Conservation (phyloP, 2,888 invertebrate species). For the Orthosia gracilis region DNA sequence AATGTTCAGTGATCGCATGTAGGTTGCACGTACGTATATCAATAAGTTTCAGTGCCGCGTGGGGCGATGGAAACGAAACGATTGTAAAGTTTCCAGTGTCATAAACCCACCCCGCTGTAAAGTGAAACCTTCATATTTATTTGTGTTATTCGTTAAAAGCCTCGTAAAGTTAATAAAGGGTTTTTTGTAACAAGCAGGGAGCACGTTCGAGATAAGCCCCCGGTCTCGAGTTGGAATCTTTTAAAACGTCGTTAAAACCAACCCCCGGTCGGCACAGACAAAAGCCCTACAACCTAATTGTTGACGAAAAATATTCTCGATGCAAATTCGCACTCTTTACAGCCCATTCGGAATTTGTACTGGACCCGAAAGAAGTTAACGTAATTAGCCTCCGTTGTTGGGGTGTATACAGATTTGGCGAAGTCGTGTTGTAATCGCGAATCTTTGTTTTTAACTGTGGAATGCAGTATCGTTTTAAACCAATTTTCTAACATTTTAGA, state of each 20-base stretch:
- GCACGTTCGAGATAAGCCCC: conserved; percentile 88
- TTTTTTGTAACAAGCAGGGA: conserved; percentile 87
- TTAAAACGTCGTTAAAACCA: conserved; percentile 90
- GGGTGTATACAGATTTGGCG: conserved; percentile 77
- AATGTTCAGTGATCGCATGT: conserved; percentile 9
- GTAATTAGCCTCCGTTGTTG: conserved; percentile 84
- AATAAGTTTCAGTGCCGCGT: conserved; percentile 61
- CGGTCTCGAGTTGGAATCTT: conserved; percentile 87
- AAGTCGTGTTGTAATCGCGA: conserved; percentile 67
- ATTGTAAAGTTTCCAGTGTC: conserved; percentile 80
- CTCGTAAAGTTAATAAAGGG: conserved; percentile 90
- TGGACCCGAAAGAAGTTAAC: conserved; percentile 86
- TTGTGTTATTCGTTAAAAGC: conserved; percentile 89
- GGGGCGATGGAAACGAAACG: conserved; percentile 69
- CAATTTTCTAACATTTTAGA: conserved; percentile 20
- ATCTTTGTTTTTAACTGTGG: conserved; percentile 64
- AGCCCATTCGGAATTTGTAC: conserved; percentile 90
- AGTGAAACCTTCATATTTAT: conserved; percentile 87
- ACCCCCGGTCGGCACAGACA: conserved; percentile 86
- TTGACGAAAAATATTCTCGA: conserved; percentile 90
- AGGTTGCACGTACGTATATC: conserved; percentile 32
- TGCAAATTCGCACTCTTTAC: conserved; percentile 90
- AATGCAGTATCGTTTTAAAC: conserved; percentile 48
- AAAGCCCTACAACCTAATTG: conserved; percentile 88
- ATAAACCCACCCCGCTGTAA: conserved; percentile 83